A percentile compares a stretch with the other conserved stretches of the same genome.
phyloP scores from a whole-genome alignment of 1,140 invertebrate genomes.

The Diuraphis noxia region DNA sequence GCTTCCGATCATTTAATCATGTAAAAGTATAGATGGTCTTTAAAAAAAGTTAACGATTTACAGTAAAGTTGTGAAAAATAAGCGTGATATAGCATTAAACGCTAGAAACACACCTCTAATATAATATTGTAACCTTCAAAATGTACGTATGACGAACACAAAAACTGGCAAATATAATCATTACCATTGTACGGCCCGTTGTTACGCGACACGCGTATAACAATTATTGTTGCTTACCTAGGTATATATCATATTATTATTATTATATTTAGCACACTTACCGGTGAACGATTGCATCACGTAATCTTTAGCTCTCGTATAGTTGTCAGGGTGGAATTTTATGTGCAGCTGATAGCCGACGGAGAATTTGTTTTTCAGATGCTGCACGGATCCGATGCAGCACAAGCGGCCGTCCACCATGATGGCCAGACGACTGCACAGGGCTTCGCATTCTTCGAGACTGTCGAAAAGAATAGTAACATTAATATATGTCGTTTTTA shows the following conservation, averaged over 20 bases:
- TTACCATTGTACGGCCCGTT: neutral
- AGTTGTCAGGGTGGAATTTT: constrained; percentile 59
- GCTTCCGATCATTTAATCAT: neutral
- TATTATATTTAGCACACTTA: neutral
- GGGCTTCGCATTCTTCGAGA: constrained; percentile 73
- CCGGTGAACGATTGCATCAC: constrained; percentile 43
- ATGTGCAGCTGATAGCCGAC: constrained; percentile 74
- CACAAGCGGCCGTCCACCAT: constrained; percentile 69
- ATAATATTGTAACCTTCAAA: no score
- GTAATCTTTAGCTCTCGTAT: constrained; percentile 55
- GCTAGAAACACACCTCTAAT: no score
- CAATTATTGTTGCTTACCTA: neutral
- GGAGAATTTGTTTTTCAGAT: constrained; percentile 76
- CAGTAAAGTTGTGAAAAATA: no score
- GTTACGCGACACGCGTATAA: neutral
- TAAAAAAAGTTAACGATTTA: no score
- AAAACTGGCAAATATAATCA: neutral
- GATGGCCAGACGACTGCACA: constrained; percentile 66
- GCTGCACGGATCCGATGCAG: constrained; percentile 71
- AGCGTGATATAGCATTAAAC: no score
- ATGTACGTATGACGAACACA: neutral
- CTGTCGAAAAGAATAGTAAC: constrained; percentile 58
- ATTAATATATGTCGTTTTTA: neutral
- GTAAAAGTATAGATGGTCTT: neutral
- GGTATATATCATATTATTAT: no score